Evolutionary conservation across 2,797 vertebrate species (phyloP), one percentile per base, ranked within the genome.

Genomic region (Lemur catta): DNA sequence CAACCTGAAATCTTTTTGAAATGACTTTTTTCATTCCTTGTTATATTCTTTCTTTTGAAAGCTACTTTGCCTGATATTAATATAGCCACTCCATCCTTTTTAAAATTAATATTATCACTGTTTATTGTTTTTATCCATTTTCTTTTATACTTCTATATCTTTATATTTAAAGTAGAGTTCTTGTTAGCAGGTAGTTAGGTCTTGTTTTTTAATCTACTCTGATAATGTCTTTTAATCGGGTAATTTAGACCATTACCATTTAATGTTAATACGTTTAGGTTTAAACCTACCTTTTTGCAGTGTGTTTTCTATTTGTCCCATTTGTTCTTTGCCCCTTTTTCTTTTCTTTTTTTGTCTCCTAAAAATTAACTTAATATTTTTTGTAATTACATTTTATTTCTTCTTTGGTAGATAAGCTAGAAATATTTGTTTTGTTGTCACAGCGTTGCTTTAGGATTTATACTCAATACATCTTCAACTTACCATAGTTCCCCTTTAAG

Each of bases 11-110:
- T 14, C 3, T 75, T 72, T 71, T 35, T 61, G 57, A 79, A 90
- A 75, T 4, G 75, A 10, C 30, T 22, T 63, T 80, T 30, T 55
- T 81, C 9, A 52, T 63, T 72, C 10, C 13, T 61, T 10, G 4
- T 67, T 74, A 28, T 75, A 69, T 38, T 41, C n/a, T 92, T 93
- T 88, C 13, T 91, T 55, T 91, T 65, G 26, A 88, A 93, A 61
- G 11, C 8, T 76, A n/a, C 48, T 67, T 86, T 41, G 24, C 9
- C 15, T 87, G 15, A 67, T 95, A 48, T 52, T 67, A 84, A 15
- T 78, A 20, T 14, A 67, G 2, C 26, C 14, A 33, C 28, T 50
- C 9, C 28, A 72, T 67, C 4, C 22, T 85, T 76, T 96, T 84
- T 4, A 50, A 76, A 69, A 50, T 50, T 57, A 94, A n/a, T 76